Evolutionary conservation across 2,888 invertebrate species (phyloP), one percentile per base, ranked within the genome.

Genomic region (Brenthis ino): DNA sequence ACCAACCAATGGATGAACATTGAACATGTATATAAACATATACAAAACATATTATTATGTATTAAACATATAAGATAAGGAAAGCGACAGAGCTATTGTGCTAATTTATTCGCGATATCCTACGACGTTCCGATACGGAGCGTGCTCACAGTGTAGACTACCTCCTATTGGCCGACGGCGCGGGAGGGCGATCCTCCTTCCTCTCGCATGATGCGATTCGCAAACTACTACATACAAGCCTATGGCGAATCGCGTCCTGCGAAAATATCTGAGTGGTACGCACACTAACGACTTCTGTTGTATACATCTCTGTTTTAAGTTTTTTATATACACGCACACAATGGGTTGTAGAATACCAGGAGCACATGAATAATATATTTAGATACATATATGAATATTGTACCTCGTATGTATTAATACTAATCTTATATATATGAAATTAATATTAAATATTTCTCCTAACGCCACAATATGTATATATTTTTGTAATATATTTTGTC

Each of bases 111-210:
- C 88, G 90, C 91, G 83, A 87, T 82, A 82, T 80, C 82, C 77
- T 77, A 78, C 79, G 79, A 75, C 70, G 77, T 74, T 71, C 79
- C 81, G 80, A 81, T 79, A 77, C 82, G 80, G 81, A 80, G 77
- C 75, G 82, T 76, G 81, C 80, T 78, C 77, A 77, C 77, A 70
- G 83, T 80, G 82, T 84, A 83, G 82, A 83, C 84, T 79, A 82
- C 76, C 80, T 83, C 81, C 81, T 75, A 92, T 92, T 93, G 92
- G 92, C 82, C 78, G 80, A 75, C 79, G 78, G 78, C 79, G 80
- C 82, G 85, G 86, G 91, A 92, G 92, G 92, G 90, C 90, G 88
- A 90, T 90, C 91, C 92, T 92, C 91, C 88, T 81, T 87, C 86
- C 91, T 92, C 92, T 92, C 90, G 85, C 77, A 81, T 89, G 86